Evolutionary conservation across 2,113 vertebrate genomes (phyloP).

Genomic region (Raphicerus campestris): DNA sequence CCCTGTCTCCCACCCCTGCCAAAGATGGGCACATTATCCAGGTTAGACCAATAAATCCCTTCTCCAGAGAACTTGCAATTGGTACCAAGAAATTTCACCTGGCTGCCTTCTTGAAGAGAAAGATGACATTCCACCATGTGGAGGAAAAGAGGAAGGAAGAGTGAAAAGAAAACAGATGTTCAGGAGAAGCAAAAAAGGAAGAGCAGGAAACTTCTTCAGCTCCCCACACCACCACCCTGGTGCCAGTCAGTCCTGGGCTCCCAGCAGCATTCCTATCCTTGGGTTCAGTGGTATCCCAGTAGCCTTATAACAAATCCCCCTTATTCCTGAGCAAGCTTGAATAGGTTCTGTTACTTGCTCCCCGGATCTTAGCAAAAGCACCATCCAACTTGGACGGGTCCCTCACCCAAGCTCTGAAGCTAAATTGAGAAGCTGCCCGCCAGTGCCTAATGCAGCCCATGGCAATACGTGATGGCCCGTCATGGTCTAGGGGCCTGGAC

Average conservation of each 20-base stretch:
- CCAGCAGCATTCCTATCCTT: neutral
- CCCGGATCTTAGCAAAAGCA: neutral
- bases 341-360: neutral
- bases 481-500: neutral
- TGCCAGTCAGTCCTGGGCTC: neutral
- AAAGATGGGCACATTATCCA: neutral
- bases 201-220: neutral
- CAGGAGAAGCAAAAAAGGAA: neutral
- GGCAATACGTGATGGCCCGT: accelerated
- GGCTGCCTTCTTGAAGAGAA: neutral
- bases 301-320: neutral
- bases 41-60: neutral
- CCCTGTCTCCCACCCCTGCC: neutral
- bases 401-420: neutral
- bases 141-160: neutral
- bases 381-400: too few species aligned
- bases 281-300: neutral
- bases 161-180: neutral
- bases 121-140: neutral
- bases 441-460: neutral
- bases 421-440: neutral
- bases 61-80: neutral
- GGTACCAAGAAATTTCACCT: neutral
- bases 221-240: neutral
- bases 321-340: neutral